These are phyloP conservation scores for Horisme vitalbata DNA, from an alignment of 2,888 invertebrate genomes.

Conservation along the genomic window DNA sequence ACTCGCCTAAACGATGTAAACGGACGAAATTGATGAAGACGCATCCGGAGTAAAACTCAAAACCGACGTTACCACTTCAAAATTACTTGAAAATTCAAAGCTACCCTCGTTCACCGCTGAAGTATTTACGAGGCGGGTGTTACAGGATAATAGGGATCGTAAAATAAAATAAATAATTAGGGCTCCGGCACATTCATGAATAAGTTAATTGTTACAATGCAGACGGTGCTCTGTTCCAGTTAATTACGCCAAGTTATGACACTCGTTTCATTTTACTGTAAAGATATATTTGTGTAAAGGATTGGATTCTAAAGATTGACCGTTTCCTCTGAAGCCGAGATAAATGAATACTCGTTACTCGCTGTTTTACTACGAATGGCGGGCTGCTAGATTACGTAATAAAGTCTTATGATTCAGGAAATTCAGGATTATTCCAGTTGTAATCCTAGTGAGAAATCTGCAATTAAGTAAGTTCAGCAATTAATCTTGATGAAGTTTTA, in stretches of 20 bases:
- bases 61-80: constrained; percentile 39
- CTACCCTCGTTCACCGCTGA: constrained; percentile 53
- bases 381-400: constrained; percentile 12
- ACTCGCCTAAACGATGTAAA: constrained; percentile 20
- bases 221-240: constrained; percentile 39
- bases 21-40: constrained; percentile 21
- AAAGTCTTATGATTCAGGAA: constrained; percentile 10
- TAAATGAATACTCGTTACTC: constrained; percentile 25
- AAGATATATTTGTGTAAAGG: constrained; percentile 38
- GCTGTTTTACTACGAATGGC: constrained; percentile 18
- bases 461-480: neutral
- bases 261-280: constrained; percentile 32
- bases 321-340: constrained; percentile 20
- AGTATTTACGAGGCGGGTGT: constrained; percentile 71
- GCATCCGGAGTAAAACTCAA: constrained; percentile 35
- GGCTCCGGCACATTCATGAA: constrained; percentile 70
- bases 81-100: constrained; percentile 52
- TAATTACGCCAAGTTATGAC: constrained; percentile 37
- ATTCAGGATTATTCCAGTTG: constrained; percentile 11
- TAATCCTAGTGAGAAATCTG: constrained; percentile 11
- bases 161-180: constrained; percentile 81
- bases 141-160: constrained; percentile 73
- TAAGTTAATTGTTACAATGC: constrained; percentile 72
- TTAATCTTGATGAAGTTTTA: too few species aligned
- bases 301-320: constrained; percentile 38